Conservation (phyloP, 2,888 invertebrate species). For the Cecidostiba fungosa region DNA sequence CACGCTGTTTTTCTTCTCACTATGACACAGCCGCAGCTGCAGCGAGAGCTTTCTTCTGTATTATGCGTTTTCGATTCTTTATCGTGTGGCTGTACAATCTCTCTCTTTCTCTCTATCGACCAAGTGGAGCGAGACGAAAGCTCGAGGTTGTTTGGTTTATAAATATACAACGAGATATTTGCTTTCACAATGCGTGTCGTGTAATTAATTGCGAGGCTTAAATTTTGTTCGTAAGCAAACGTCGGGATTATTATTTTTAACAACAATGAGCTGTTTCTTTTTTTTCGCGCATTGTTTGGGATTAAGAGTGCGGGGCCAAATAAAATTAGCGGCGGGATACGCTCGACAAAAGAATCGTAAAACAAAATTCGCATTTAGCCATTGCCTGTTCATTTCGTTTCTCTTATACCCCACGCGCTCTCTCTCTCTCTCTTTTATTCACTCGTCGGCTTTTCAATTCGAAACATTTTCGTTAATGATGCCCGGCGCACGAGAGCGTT, state of each 20-base stretch:
- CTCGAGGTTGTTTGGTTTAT: no score
- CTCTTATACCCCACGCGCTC: background rate
- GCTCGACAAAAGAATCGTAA: background rate
- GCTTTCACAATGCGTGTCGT: no score
- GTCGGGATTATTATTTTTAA: background rate
- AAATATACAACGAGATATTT: no score
- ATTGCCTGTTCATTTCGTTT: background rate
- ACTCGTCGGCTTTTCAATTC: slow-evolving; percentile 4
- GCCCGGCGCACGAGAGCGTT: background rate
- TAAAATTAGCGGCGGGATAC: background rate
- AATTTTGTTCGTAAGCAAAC: background rate
- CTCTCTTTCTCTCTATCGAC: background rate
- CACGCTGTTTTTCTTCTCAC: background rate
- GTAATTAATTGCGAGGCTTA: no score
- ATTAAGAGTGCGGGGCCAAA: background rate
- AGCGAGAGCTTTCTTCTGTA: background rate
- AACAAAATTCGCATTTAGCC: background rate
- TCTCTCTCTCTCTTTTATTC: background rate
- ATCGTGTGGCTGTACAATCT: background rate
- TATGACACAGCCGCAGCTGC: background rate
- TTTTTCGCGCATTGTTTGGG: background rate
- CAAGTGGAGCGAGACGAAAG: background rate
- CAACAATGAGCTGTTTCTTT: background rate
- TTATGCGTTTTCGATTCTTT: slow-evolving; percentile 45
- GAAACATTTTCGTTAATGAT: slow-evolving; percentile 36